Evolutionary conservation across 1,140 invertebrate genomes (phyloP), one percentile per base, ranked within the genome.

Genomic region (Drosophila rhopaloa): DNA sequence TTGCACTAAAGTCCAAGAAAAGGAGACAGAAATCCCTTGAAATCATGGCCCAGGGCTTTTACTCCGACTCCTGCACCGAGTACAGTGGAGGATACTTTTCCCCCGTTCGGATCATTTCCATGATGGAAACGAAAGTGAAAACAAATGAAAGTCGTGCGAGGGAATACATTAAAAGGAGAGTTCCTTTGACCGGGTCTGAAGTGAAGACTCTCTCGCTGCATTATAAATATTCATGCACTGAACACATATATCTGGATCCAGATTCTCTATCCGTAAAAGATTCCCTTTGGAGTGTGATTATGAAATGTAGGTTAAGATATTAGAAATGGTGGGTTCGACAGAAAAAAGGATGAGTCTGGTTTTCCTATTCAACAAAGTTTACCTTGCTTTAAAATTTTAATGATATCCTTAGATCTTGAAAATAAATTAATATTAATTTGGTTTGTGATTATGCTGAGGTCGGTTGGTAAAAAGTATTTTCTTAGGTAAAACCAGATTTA

Each of bases 111-210:
- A 66, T 59, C 38, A 76, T 79, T 66, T 76, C 59, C 58, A 61
- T 75, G 79, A 72, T 44, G 44, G 72, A 76, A 71, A 43, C 37
- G 65, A 71, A 83, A 83, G 83, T 89, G 83, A 83, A 71, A 79
- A 89, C 72, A 89, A 88, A 80, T 77, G 84, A 89, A 89, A 89
- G 72, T 83, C 80, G 79, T 86, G 83, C 76, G 62, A 79, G 65
- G 51, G 83, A 86, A 86, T 86, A 86, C 68, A 86, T 86, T 88
- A 86, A 86, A 83, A 68, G 51, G 50, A 51, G 56, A 62, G 59
- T 63, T 76, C 55, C 75, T 79, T 82, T 86, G 79, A 79, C 71
- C 57, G 35, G 44, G 24, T 38, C 43, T 46, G 38, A 37, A 51
- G 53, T 54, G 62, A 72, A 46, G 44, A 57, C 58, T 43, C 37